Conservation (phyloP, 2,888 invertebrate species). For the Glyphotaelius pellucidus region DNA sequence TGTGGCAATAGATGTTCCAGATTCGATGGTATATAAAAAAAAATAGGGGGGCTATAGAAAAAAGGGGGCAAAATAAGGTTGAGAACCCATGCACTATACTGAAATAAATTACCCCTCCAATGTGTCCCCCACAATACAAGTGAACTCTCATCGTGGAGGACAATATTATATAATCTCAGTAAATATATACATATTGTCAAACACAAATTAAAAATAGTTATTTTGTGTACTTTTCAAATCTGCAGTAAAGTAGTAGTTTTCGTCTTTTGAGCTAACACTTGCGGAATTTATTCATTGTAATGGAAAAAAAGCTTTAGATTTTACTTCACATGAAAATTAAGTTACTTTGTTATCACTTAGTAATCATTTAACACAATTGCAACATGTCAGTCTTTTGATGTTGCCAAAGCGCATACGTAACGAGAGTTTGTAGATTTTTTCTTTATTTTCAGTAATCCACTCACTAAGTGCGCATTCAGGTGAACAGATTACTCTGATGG, state of each 20-base stretch:
- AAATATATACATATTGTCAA: too few relatives aligned
- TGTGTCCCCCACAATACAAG: too few relatives aligned
- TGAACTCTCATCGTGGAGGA: too few relatives aligned
- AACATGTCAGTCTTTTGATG: neutral
- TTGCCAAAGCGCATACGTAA: neutral
- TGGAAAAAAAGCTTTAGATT: neutral
- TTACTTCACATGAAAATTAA: neutral
- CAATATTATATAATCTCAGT: too few relatives aligned
- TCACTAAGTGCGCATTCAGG: neutral
- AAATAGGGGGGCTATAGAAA: too few relatives aligned
- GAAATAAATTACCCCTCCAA: too few relatives aligned
- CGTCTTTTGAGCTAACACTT: neutral
- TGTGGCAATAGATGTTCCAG: too few relatives aligned
- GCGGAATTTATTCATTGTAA: neutral
- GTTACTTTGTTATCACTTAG: neutral
- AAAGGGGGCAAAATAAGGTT: too few relatives aligned
- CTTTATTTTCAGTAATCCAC: slow-evolving; percentile 2
- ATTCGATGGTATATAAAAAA: too few relatives aligned
- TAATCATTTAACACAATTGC: neutral
- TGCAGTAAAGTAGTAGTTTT: neutral
- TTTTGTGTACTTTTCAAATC: neutral
- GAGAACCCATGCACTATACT: too few relatives aligned
- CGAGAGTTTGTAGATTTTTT: neutral
- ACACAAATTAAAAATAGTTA: too few relatives aligned
- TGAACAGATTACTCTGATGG: neutral